phyloP scores from a whole-genome alignment of 2,888 invertebrate genomes.

The Mythimna albipuncta region DNA sequence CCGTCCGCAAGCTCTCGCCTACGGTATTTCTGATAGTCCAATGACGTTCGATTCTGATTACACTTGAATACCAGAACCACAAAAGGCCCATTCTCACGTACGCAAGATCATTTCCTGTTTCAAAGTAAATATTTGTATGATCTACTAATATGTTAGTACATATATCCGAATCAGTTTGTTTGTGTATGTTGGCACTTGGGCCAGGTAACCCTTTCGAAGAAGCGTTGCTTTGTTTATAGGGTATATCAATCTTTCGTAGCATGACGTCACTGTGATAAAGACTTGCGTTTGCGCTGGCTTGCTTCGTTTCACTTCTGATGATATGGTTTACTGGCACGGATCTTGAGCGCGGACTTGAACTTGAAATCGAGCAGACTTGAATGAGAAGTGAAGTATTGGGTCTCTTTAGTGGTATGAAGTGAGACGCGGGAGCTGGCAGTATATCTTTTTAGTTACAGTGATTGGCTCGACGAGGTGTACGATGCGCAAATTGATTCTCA shows the following conservation, averaged over 20 bases:
- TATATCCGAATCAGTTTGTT: constrained; percentile 27
- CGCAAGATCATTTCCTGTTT: constrained; percentile 28
- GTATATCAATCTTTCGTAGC: constrained; percentile 19
- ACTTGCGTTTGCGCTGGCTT: neutral
- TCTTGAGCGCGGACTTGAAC: no score
- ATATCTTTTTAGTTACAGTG: no score
- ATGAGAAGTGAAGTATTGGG: no score
- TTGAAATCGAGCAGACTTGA: no score
- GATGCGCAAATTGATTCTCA: no score
- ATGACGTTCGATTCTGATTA: neutral
- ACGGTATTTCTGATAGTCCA: no score
- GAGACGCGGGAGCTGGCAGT: no score
- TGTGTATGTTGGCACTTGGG: constrained; percentile 44
- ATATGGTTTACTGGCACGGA: no score
- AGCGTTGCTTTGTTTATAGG: constrained; percentile 22
- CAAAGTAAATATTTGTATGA: constrained; percentile 47
- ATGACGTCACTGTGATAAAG: constrained; percentile 38
- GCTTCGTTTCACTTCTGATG: neutral
- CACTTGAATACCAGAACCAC: neutral
- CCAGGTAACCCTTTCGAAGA: constrained; percentile 31
- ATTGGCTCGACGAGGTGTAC: no score
- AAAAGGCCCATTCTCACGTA: constrained; percentile 26
- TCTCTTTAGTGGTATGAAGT: no score
- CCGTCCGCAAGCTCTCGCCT: no score
- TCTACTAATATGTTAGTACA: constrained; percentile 25